These are phyloP conservation scores for Zhuqinia jingwanae DNA, from an alignment of 2,888 invertebrate genomes.

Conservation along the genomic window DNA sequence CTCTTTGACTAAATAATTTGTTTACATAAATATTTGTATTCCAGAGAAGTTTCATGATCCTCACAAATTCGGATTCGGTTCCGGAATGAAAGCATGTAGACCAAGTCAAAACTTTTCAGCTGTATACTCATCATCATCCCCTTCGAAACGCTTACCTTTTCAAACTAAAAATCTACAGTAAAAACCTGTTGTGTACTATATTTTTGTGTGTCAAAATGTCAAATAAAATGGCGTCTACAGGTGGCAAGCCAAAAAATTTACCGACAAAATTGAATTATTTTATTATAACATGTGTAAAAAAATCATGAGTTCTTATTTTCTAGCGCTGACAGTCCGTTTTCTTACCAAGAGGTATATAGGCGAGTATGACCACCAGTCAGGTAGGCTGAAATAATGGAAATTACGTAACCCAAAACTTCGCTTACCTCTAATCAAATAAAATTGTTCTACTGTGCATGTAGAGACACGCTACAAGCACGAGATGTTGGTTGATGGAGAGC, in stretches of 20 bases:
- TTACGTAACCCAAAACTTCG: not conserved
- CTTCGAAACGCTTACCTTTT: too few relatives aligned
- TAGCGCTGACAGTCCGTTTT: conserved; percentile 93
- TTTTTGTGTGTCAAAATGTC: conserved; percentile 20
- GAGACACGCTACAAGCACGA: conserved; percentile 96
- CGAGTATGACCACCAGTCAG: conserved; percentile 96
- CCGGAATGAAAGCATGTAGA: too few relatives aligned
- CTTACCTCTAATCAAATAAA: conserved; percentile 17
- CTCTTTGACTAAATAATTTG: too few relatives aligned
- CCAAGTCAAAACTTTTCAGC: too few relatives aligned
- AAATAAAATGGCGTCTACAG: conserved; percentile 82
- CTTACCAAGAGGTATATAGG: conserved; percentile 96
- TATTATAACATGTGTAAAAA: not conserved
- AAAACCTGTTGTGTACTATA: too few relatives aligned
- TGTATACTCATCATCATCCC: too few relatives aligned
- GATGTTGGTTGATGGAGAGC: conserved; percentile 92
- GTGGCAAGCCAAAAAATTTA: conserved; percentile 80
- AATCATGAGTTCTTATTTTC: conserved; percentile 78
- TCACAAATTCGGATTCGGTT: too few relatives aligned
- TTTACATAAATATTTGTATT: too few relatives aligned
- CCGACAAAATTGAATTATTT: not conserved
- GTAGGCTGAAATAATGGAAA: conserved; percentile 82
- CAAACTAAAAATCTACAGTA: too few relatives aligned
- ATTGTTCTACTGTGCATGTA: conserved; percentile 83
- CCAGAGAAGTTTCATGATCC: too few relatives aligned